A percentile compares a stretch with the other conserved stretches of the same genome.
Evolutionary conservation across 2,113 vertebrate genomes (phyloP).

Genomic region (Gallinago paraguaiae): DNA sequence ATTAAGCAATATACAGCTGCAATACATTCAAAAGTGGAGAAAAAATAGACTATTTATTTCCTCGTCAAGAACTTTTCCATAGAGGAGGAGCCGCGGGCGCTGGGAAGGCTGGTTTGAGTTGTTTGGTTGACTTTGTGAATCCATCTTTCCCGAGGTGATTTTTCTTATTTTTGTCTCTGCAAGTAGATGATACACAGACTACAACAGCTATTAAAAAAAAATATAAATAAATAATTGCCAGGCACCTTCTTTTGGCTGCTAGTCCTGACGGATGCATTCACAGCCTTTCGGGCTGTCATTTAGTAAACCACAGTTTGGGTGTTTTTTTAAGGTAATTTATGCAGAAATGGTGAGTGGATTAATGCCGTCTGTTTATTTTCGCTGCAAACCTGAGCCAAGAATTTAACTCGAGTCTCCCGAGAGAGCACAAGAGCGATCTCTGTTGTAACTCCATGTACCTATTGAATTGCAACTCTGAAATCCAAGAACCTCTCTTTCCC

Average conservation of each 20-base stretch:
- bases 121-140: neutral
- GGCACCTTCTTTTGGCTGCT: neutral
- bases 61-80: neutral
- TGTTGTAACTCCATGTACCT: neutral
- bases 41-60: neutral
- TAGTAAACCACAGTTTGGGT: neutral
- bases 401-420: neutral
- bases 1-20: neutral
- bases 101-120: neutral
- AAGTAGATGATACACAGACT: neutral
- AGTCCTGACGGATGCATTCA: neutral
- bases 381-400: neutral
- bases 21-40: neutral
- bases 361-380: neutral
- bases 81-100: rapidly evolving
- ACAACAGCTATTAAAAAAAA: neutral
- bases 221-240: neutral
- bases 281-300: neutral
- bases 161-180: neutral
- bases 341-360: neutral
- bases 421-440: neutral
- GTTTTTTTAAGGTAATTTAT: neutral
- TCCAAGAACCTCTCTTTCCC: neutral
- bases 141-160: neutral
- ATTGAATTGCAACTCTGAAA: neutral